phyloP scores from a whole-genome alignment of 1,140 invertebrate genomes.

The Cotesia typhae region DNA sequence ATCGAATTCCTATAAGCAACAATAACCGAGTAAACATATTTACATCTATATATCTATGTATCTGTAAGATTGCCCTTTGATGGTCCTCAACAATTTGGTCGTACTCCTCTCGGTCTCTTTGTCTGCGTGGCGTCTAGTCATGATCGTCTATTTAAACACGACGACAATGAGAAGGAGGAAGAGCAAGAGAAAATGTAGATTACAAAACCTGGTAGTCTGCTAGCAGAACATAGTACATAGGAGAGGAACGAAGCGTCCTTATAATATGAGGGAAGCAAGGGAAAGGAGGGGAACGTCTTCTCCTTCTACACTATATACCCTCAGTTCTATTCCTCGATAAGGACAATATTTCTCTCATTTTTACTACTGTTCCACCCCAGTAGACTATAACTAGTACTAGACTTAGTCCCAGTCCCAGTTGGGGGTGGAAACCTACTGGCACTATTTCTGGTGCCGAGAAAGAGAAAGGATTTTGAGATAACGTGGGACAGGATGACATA shows the following conservation, averaged over 20 bases:
- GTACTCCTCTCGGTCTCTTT: too few relatives aligned
- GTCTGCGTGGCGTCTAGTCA: too few relatives aligned
- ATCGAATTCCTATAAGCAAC: constrained; percentile 16
- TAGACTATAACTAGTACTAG: constrained; percentile 14
- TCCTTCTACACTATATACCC: background rate
- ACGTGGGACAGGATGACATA: constrained; percentile 33
- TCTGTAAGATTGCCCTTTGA: background rate
- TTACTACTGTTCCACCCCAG: constrained; percentile 4
- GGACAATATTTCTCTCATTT: constrained; percentile 27
- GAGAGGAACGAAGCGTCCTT: too few relatives aligned
- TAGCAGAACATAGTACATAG: too few relatives aligned
- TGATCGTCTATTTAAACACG: too few relatives aligned
- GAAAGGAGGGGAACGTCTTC: constrained; percentile 1
- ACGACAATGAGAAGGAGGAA: too few relatives aligned
- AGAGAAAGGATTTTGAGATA: constrained; percentile 36
- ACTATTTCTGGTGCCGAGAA: constrained; percentile 10
- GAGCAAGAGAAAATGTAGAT: too few relatives aligned
- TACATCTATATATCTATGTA: background rate
- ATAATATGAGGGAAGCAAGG: too few relatives aligned
- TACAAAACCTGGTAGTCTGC: too few relatives aligned
- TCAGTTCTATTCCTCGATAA: constrained; percentile 27
- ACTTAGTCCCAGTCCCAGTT: too few relatives aligned
- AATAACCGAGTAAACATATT: background rate
- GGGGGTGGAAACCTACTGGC: too few relatives aligned
- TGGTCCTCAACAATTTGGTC: background rate